Percentiles rank a stretch among this genome's conserved stretches.
Conservation (phyloP, 2,888 invertebrate species). For the Erynnis tages region DNA sequence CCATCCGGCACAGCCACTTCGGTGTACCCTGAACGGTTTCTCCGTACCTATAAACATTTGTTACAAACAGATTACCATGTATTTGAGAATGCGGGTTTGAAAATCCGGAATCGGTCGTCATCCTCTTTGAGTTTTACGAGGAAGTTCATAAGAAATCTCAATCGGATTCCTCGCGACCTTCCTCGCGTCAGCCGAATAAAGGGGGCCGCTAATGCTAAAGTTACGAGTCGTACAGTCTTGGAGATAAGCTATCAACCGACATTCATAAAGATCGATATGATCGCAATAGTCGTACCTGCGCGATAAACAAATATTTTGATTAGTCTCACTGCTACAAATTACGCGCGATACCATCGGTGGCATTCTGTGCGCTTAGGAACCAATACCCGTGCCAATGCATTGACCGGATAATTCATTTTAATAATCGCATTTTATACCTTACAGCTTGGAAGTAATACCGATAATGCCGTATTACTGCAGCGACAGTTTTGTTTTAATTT, state of each 20-base stretch:
- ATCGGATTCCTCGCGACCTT: conserved; percentile 25
- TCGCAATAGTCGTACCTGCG: conserved; percentile 47
- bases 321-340: conserved; percentile 61
- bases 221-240: conserved; percentile 33
- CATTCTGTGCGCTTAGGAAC: conserved; percentile 30
- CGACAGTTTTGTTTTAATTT: conserved; percentile 63
- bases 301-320: conserved; percentile 73
- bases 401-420: conserved; percentile 25
- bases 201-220: conserved; percentile 32
- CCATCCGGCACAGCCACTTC: conserved; percentile 7
- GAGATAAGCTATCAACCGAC: conserved; percentile 58
- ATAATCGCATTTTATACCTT: conserved; percentile 26
- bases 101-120: conserved; percentile 7
- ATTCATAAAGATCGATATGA: conserved; percentile 56
- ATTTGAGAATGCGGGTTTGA: conserved; percentile 15
- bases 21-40: neutral
- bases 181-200: conserved; percentile 26
- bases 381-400: conserved; percentile 28
- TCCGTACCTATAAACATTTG: conserved; percentile 7
- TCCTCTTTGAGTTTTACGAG: conserved; percentile 19
- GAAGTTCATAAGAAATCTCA: conserved; percentile 17
- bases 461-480: conserved; percentile 39
- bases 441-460: conserved; percentile 9
- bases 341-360: conserved; percentile 55
- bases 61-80: conserved; percentile 4